A percentile compares a stretch with the other conserved stretches of the same genome.
Evolutionary conservation across 2,113 vertebrate species (phyloP).

Genomic region (Rallus limicola): DNA sequence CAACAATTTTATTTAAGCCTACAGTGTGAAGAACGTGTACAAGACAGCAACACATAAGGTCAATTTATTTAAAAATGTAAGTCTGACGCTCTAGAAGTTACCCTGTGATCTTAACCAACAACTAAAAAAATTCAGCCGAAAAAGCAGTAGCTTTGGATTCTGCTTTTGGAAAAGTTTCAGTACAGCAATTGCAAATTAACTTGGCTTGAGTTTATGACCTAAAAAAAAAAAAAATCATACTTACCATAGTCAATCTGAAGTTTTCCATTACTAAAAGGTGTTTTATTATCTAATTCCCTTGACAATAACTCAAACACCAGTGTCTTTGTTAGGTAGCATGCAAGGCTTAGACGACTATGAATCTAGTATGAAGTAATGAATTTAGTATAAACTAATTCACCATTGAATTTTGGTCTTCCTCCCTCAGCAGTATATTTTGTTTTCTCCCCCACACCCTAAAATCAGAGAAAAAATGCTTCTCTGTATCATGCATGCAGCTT

Average conservation of each 20-base stretch:
- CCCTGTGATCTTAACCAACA: background rate
- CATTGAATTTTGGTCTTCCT: background rate
- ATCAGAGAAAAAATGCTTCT: background rate
- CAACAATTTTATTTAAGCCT: background rate
- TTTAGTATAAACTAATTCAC: background rate
- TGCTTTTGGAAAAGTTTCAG: background rate
- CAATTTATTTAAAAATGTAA: background rate
- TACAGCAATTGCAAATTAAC: background rate
- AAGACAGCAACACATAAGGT: background rate
- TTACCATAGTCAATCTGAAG: background rate
- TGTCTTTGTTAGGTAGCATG: background rate
- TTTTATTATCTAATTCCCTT: constrained; percentile 33
- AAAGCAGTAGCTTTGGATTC: background rate
- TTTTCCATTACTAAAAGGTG: constrained; percentile 33
- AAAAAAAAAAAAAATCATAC: background rate
- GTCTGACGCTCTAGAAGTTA: background rate
- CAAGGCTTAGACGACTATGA: background rate
- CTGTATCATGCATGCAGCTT: background rate
- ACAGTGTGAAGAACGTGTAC: background rate
- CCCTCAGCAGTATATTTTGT: background rate
- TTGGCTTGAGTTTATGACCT: background rate
- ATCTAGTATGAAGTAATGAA: background rate
- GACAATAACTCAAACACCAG: constrained; percentile 8
- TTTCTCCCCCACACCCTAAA: background rate
- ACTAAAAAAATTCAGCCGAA: background rate